Evolutionary conservation across 37 sponge, comb jelly and placozoan species (phyloP).

Genomic region (Spongia lamella): DNA sequence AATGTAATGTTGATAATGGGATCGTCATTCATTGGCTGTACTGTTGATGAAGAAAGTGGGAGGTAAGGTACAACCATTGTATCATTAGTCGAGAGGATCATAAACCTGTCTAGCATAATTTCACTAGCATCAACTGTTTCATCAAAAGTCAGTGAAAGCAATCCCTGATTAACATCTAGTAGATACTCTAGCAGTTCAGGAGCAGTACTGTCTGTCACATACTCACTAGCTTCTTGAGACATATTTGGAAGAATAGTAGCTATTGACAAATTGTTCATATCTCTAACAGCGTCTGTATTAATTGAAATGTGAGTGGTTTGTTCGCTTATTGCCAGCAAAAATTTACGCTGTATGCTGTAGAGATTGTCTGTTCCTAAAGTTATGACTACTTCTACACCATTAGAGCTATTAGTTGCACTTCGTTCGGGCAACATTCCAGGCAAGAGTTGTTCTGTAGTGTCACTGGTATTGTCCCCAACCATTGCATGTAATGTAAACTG

Average conservation of each 20-base stretch:
- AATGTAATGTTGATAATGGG: constrained; percentile 62
- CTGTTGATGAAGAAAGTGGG: constrained; percentile 19
- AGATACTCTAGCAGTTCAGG: constrained; percentile 52
- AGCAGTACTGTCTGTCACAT: constrained; percentile 46
- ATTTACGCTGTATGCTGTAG: constrained; percentile 58
- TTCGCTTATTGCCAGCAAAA: constrained; percentile 32
- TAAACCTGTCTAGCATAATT: not conserved
- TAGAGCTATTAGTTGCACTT: constrained; percentile 44
- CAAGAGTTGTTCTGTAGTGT: constrained; percentile 39
- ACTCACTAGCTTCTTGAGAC: constrained; percentile 16
- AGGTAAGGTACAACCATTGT: constrained; percentile 21
- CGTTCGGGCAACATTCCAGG: constrained; percentile 52
- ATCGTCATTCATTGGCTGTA: constrained; percentile 24
- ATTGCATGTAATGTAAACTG: constrained; percentile 27
- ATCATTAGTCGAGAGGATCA: constrained; percentile 25
- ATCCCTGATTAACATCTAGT: constrained; percentile 71
- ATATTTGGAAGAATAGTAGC: constrained; percentile 24
- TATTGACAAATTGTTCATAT: constrained; percentile 63
- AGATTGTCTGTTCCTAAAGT: constrained; percentile 51
- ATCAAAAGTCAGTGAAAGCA: constrained; percentile 73
- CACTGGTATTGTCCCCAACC: constrained; percentile 44
- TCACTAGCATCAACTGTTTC: constrained; percentile 67
- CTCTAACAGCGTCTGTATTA: constrained; percentile 31
- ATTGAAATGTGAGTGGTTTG: constrained; percentile 51
- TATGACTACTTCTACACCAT: constrained; percentile 51